Percentiles rank a stretch among this genome's conserved stretches.
Evolutionary conservation across 2,888 invertebrate genomes (phyloP).

Genomic region (Cryptophagus acutangulus): DNA sequence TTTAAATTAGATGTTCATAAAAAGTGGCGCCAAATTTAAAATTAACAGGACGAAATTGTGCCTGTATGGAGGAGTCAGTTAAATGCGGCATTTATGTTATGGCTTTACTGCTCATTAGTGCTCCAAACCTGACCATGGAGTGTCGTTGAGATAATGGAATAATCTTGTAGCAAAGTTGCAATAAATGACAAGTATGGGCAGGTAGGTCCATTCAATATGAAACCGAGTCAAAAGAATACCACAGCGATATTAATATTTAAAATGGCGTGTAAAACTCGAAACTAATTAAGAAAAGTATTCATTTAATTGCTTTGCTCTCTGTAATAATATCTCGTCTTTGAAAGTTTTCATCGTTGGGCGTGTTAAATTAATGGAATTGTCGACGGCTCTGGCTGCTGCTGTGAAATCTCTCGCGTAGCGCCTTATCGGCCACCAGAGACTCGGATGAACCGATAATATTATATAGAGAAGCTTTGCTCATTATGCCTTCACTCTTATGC

Average conservation of each 20-base stretch:
- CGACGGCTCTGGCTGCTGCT: slow-evolving; percentile 43
- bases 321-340: slow-evolving; percentile 41
- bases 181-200: slow-evolving; percentile 7
- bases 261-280: slow-evolving; percentile 43
- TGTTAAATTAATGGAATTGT: slow-evolving; percentile 48
- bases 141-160: slow-evolving; percentile 20
- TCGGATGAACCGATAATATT: slow-evolving; percentile 39
- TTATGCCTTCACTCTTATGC: slow-evolving; percentile 30
- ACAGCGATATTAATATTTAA: slow-evolving; percentile 41
- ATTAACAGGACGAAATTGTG: no score
- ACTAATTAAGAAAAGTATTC: slow-evolving; percentile 48
- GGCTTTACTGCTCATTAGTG: slow-evolving; percentile 1
- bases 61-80: background rate
- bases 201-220: background rate
- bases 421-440: slow-evolving; percentile 41
- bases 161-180: slow-evolving; percentile 18
- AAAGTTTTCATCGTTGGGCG: slow-evolving; percentile 41
- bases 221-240: slow-evolving; percentile 9
- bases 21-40: no score
- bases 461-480: slow-evolving; percentile 34
- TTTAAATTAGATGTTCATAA: no score
- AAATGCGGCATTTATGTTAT: background rate
- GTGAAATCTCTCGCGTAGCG: slow-evolving; percentile 42
- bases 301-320: slow-evolving; percentile 44
- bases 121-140: slow-evolving; percentile 8